Conservation (phyloP, 2,797 vertebrate species). For the Trachops cirrhosus region DNA sequence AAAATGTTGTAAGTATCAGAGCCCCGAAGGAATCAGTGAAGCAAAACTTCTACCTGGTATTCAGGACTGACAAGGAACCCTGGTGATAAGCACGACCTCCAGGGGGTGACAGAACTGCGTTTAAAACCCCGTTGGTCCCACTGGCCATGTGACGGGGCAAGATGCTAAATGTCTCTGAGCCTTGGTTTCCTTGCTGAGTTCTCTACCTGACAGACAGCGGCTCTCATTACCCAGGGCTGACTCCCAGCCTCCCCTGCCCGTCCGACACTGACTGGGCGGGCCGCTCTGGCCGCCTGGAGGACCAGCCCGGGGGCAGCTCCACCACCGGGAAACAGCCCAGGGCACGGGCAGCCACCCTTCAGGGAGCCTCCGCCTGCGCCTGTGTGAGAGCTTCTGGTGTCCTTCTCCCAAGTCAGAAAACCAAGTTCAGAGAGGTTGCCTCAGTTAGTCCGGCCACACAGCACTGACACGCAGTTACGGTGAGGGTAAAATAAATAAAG, state of each 20-base stretch:
- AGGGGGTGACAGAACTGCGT: background rate
- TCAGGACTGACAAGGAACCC: background rate
- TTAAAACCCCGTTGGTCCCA: background rate
- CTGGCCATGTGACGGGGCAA: background rate
- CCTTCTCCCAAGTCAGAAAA: background rate
- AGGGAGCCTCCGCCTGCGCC: background rate
- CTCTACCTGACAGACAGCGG: background rate
- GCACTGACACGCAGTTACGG: background rate
- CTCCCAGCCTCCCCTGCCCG: background rate
- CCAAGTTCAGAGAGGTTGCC: background rate
- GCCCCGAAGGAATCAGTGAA: background rate
- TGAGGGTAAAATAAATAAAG: background rate
- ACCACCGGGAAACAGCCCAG: too few species aligned
- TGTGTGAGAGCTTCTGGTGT: background rate
- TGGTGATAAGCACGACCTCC: background rate
- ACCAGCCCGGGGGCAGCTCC: background rate
- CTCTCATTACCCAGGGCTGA: background rate
- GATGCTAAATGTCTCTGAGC: background rate
- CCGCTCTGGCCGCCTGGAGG: background rate
- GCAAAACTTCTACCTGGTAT: background rate
- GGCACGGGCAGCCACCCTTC: background rate
- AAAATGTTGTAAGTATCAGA: background rate
- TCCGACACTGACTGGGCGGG: accelerated
- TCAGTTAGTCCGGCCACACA: background rate
- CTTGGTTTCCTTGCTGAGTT: background rate